Evolutionary conservation across 1,140 invertebrate genomes (phyloP).

Genomic region (Drosophila kikkawai): DNA sequence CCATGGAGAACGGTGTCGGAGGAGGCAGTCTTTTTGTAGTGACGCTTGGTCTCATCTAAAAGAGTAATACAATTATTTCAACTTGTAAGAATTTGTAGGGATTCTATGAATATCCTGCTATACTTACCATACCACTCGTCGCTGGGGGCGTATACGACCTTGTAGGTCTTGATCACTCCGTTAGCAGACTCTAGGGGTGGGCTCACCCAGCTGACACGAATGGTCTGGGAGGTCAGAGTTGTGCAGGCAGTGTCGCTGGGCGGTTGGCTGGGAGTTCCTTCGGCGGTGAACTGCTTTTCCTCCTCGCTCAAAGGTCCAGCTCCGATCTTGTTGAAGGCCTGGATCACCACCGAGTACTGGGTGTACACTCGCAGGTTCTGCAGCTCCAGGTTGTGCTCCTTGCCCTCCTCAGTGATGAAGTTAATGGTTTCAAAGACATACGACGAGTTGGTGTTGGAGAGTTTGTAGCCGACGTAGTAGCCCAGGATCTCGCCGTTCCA

Average conservation of each 20-base stretch:
- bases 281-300: conserved; percentile 95
- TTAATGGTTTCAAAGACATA: conserved; percentile 97
- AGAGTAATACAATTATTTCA: not conserved
- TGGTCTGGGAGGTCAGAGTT: conserved; percentile 96
- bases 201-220: conserved; percentile 96
- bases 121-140: conserved; percentile 95
- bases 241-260: conserved; percentile 96
- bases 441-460: conserved; percentile 94
- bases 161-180: conserved; percentile 98
- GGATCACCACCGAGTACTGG: conserved; percentile 97
- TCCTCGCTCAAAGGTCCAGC: conserved; percentile 95
- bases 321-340: conserved; percentile 97
- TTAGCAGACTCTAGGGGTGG: conserved; percentile 95
- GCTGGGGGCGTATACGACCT: conserved; percentile 97
- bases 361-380: conserved; percentile 95
- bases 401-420: conserved; percentile 95
- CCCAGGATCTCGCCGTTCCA: conserved; percentile 97
- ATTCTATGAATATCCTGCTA: not conserved
- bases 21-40: conserved; percentile 95
- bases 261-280: conserved; percentile 96
- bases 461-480: conserved; percentile 94
- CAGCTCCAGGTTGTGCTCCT: conserved; percentile 94
- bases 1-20: conserved; percentile 96
- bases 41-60: conserved; percentile 94
- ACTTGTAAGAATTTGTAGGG: not conserved